phyloP scores from a whole-genome alignment of 2,888 invertebrate genomes.

The Protula sp. region DNA sequence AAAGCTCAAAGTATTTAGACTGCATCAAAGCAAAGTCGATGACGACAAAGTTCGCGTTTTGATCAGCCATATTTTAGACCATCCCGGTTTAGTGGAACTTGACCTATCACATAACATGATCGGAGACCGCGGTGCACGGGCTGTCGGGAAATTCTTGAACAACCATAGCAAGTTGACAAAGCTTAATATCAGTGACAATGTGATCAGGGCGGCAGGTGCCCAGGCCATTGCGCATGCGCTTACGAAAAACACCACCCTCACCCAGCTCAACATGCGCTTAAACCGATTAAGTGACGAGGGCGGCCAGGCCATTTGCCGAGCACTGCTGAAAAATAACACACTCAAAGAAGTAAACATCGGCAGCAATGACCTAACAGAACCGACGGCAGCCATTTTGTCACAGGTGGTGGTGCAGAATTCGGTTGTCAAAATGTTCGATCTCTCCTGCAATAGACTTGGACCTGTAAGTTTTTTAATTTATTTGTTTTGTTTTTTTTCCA shows the following conservation, averaged over 20 bases:
- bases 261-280: constrained; percentile 41
- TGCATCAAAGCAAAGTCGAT: constrained; percentile 51
- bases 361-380: constrained; percentile 52
- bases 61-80: constrained; percentile 51
- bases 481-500: neutral
- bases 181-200: constrained; percentile 39
- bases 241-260: constrained; percentile 48
- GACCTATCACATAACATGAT: constrained; percentile 53
- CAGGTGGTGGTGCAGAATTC: constrained; percentile 48
- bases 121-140: constrained; percentile 51
- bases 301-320: constrained; percentile 51
- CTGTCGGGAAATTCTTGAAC: constrained; percentile 53
- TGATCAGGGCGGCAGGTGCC: constrained; percentile 48
- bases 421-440: constrained; percentile 41
- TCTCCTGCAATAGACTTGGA: constrained; percentile 52
- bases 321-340: constrained; percentile 47
- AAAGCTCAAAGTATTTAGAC: constrained; percentile 42
- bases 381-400: constrained; percentile 48
- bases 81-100: constrained; percentile 46
- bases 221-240: constrained; percentile 54
- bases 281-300: constrained; percentile 54
- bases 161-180: constrained; percentile 47
- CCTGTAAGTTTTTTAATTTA: constrained; percentile 49
- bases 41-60: constrained; percentile 52
- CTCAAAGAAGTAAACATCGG: constrained; percentile 47